phyloP scores from a whole-genome alignment of 2,888 invertebrate genomes.

The Meiosimyza platycephala region DNA sequence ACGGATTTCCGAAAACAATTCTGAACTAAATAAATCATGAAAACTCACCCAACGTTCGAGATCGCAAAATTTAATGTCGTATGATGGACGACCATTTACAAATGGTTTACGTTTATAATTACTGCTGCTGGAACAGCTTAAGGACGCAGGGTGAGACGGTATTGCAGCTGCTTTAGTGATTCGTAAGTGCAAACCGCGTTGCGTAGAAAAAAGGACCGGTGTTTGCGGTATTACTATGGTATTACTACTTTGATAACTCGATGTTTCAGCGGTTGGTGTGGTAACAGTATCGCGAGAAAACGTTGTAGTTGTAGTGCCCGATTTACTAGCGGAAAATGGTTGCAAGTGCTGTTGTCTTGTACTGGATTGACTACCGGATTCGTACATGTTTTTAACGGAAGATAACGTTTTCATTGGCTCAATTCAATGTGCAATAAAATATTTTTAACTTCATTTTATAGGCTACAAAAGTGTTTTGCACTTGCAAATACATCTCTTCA shows the following conservation, averaged over 20 bases:
- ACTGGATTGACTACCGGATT: neutral
- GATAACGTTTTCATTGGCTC: too few species aligned
- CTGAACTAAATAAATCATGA: too few species aligned
- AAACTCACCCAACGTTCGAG: constrained; percentile 29
- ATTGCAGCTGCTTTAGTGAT: constrained; percentile 43
- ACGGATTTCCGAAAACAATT: too few species aligned
- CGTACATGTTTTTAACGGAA: constrained; percentile 13
- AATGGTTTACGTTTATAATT: neutral
- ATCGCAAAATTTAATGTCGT: constrained; percentile 27
- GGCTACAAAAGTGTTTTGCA: too few species aligned
- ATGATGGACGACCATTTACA: neutral
- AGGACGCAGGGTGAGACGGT: neutral
- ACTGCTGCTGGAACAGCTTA: neutral
- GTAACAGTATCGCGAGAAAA: neutral
- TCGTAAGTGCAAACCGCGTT: constrained; percentile 61
- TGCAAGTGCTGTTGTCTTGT: constrained; percentile 11
- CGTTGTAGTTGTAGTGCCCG: neutral
- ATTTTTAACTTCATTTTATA: too few species aligned
- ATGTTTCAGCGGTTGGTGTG: neutral
- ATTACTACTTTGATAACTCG: neutral
- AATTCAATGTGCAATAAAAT: too few species aligned
- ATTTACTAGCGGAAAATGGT: constrained; percentile 16
- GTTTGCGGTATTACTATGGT: constrained; percentile 50
- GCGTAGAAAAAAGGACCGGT: constrained; percentile 63
- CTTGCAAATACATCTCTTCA: too few species aligned